Percentiles rank a stretch among this genome's conserved stretches.
phyloP scores from a whole-genome alignment of 2,888 invertebrate species.

The Eupithecia abbreviata region DNA sequence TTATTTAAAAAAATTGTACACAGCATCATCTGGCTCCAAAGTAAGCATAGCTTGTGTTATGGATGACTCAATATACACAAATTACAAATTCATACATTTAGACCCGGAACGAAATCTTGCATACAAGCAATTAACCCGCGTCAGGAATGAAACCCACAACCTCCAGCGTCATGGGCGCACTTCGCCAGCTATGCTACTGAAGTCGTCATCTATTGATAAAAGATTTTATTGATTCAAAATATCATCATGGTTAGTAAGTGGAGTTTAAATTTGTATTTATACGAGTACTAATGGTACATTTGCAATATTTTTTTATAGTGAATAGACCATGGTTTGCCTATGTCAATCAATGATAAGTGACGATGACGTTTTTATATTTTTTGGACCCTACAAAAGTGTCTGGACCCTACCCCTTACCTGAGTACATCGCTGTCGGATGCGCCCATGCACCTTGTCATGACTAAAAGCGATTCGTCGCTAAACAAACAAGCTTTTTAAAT shows the following conservation, averaged over 20 bases:
- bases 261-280: background rate
- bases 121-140: background rate
- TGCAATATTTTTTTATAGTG: background rate
- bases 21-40: background rate
- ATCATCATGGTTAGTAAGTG: no score
- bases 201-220: background rate
- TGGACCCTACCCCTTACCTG: conserved; percentile 9
- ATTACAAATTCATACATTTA: no score
- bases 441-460: conserved; percentile 75
- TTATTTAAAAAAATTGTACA: no score
- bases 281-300: background rate
- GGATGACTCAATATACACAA: background rate
- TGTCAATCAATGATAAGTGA: background rate
- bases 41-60: background rate
- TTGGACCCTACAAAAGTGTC: background rate
- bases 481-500: conserved; percentile 84
- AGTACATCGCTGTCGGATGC: conserved; percentile 56
- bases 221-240: background rate
- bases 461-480: conserved; percentile 80
- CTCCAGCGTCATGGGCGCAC: background rate
- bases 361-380: background rate
- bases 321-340: background rate
- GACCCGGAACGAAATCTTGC: no score
- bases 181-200: background rate
- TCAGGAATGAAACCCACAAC: background rate